Evolutionary conservation across 2,888 invertebrate genomes (phyloP).

Genomic region (Polia nebulosa): DNA sequence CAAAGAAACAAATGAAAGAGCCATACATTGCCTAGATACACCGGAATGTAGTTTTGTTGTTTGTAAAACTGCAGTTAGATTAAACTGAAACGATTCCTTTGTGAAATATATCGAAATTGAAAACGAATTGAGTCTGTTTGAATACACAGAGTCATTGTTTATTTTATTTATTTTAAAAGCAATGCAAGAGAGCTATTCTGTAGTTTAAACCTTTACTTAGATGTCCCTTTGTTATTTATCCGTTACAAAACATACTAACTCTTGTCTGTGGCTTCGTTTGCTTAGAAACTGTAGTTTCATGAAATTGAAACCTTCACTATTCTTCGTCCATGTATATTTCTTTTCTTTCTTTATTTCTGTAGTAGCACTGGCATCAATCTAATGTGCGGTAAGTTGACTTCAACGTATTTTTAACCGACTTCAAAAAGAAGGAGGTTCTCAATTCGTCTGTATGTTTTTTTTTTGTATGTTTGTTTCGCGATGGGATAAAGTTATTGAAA

Average conservation of each 20-base stretch:
- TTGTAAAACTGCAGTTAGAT: conserved; percentile 35
- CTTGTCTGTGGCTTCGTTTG: conserved; percentile 4
- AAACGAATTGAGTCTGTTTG: conserved; percentile 32
- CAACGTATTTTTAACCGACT: too few relatives aligned
- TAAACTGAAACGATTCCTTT: conserved; percentile 40
- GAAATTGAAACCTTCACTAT: too few relatives aligned
- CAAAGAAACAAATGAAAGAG: background rate
- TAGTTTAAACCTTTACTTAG: background rate
- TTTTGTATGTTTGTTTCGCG: too few relatives aligned
- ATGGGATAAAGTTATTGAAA: too few relatives aligned
- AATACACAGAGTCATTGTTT: conserved; percentile 41
- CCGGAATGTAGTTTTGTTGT: background rate
- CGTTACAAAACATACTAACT: background rate
- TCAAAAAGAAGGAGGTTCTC: too few relatives aligned
- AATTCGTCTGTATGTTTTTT: too few relatives aligned
- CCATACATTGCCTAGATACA: background rate
- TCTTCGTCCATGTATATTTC: too few relatives aligned
- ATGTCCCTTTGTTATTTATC: conserved; percentile 7
- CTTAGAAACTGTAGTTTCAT: background rate
- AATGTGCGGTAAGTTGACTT: too few relatives aligned
- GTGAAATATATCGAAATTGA: conserved; percentile 31
- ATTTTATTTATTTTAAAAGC: conserved; percentile 23
- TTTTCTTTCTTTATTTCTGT: background rate
- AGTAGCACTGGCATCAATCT: too few relatives aligned
- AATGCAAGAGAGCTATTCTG: background rate